These are phyloP conservation scores for Alouatta palliata DNA, from an alignment of 2,113 vertebrate genomes.

Conservation along the genomic window DNA sequence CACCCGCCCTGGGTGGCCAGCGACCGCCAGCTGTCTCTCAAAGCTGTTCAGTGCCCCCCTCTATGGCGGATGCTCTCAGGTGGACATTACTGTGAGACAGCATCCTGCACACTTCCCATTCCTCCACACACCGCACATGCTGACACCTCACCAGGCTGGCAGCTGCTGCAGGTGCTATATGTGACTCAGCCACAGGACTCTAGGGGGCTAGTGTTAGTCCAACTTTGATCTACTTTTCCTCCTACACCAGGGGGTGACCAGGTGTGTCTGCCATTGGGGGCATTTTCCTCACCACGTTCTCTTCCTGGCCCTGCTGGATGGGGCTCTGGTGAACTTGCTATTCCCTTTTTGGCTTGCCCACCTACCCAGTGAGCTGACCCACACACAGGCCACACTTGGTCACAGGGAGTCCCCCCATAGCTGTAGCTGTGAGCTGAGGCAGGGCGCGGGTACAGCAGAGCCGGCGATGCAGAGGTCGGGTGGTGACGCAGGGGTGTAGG, in stretches of 20 bases:
- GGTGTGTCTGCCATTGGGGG: accelerated
- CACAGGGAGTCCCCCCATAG: not conserved
- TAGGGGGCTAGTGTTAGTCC: accelerated
- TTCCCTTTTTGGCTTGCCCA: accelerated
- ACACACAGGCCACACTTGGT: accelerated
- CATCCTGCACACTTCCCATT: too few species aligned
- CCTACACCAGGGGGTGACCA: not conserved
- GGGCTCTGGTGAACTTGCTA: not conserved
- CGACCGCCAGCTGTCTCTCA: too few species aligned
- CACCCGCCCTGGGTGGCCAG: too few species aligned
- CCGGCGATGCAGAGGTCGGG: too few species aligned
- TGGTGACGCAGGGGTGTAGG: not conserved
- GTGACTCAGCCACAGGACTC: not conserved
- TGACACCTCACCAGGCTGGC: accelerated
- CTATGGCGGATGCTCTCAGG: too few species aligned
- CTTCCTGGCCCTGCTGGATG: not conserved
- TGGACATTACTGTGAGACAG: too few species aligned
- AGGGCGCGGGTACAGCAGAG: too few species aligned
- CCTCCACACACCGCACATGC: too few species aligned
- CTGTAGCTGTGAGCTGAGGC: not conserved
- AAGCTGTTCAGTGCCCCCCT: too few species aligned
- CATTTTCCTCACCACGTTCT: not conserved
- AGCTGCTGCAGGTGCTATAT: not conserved
- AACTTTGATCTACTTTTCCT: not conserved
- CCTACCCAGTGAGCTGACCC: too few species aligned